A percentile compares a stretch with the other conserved stretches of the same genome.
Conservation (phyloP, 1,140 invertebrate species). For the Drosophila funebris region DNA sequence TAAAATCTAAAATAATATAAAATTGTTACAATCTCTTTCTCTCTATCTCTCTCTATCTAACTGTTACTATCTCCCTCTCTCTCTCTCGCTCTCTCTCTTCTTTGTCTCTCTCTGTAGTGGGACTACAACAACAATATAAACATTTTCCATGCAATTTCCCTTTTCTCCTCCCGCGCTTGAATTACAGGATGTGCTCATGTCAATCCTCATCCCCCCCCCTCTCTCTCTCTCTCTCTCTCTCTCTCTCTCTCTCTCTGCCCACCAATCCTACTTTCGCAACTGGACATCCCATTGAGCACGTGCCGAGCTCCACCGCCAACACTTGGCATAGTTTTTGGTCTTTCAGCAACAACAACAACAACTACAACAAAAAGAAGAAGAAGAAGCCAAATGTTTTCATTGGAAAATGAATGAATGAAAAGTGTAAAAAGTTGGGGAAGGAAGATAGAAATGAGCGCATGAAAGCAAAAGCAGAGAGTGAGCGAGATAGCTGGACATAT, state of each 20-base stretch:
- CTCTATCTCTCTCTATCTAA: no score
- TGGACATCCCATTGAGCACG: constrained; percentile 21
- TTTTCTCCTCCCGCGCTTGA: no score
- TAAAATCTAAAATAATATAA: no score
- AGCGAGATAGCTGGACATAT: not conserved
- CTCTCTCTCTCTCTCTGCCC: not conserved
- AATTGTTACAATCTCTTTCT: no score
- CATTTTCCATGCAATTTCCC: no score
- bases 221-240: not conserved
- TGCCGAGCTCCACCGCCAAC: not conserved
- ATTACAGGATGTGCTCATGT: no score
- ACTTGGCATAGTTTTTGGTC: constrained; percentile 34
- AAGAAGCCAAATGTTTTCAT: constrained; percentile 70
- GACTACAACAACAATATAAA: no score
- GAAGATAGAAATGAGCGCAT: not conserved
- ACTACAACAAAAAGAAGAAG: constrained; percentile 38
- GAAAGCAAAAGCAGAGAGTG: not conserved
- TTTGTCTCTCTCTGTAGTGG: no score
- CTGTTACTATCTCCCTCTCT: no score
- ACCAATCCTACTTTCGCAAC: not conserved
- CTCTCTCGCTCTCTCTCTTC: no score
- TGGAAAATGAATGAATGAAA: constrained; percentile 33
- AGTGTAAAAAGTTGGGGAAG: not conserved
- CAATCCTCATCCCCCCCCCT: no score
- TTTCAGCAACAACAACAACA: not conserved